Base-by-base conservation (phyloP, 1,140 invertebrate genomes). In the Plectrocnemia conspersa region DNA sequence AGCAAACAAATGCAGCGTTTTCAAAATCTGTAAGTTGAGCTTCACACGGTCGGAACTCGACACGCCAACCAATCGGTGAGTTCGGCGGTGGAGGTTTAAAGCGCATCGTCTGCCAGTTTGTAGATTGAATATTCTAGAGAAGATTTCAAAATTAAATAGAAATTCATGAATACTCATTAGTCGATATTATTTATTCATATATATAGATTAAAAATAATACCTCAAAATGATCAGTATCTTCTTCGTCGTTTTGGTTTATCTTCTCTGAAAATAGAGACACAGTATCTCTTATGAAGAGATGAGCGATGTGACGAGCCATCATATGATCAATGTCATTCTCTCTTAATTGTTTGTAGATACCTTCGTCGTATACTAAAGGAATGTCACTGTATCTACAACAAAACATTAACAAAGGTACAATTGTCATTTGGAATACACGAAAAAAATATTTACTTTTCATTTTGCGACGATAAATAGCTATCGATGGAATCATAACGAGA, bases 61-160 rank as follows among this genome's bases (percentile, higher is more conserved):
- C 97, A 58, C 97, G 79, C 97, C 97, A 99, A 13, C 97, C 96
- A 69, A 99, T 98, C 32, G 88, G 82, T 9, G 93, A 96, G 67
- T 95, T 86, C 1, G 90, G 87, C 16, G 93, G 91, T 52, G 97
- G 97, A 36, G 95, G 93, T 74, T 99, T 99, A 74, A 99, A 99
- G 13, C 97, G 80, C 97, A 99, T 98, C 6, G 96, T 98, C 79
- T 99, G 97, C 97, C 97, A 99, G 76, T 99, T 99, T 4, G 97
- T 99, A 0, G 96, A 98, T 72, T 99, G 97, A 64, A 99, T 97
- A 68, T 98, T 99, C 90, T 95, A 66, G 15, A 76, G 75, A 60
- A 41, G 35, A 55, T 52, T 19, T 22, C 2, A 23, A 9, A 52
- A n/a, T 22, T 19, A 21, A n/a, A 27, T 52, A 9, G 2, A 35